Evolutionary conservation across 64 coral and sea anemone genomes (phyloP).

Genomic region (Cladopsammia gracilis): DNA sequence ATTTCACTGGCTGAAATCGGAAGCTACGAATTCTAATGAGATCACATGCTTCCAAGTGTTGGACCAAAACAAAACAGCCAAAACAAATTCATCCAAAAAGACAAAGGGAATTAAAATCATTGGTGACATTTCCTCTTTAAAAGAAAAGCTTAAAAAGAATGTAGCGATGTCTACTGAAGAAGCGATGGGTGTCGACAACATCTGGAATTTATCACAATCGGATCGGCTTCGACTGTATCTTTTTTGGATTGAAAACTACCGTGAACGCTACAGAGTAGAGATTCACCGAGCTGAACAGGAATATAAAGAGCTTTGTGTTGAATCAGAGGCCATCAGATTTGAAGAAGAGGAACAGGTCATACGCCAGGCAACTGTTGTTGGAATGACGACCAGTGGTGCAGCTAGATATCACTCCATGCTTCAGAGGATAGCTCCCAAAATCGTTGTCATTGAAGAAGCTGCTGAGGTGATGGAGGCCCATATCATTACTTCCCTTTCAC

Average conservation of each 20-base stretch:
- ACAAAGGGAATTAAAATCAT: background rate
- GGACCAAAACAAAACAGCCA: too few species aligned
- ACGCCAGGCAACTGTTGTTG: constrained; percentile 73
- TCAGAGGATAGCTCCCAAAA: constrained; percentile 75
- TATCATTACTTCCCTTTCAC: constrained; percentile 80
- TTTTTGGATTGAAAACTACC: constrained; percentile 7
- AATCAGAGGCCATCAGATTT: constrained; percentile 3
- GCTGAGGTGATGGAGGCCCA: constrained; percentile 93
- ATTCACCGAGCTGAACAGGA: constrained; percentile 36
- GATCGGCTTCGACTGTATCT: constrained; percentile 34
- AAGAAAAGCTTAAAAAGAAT: background rate
- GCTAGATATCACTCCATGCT: constrained; percentile 74
- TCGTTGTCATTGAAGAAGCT: constrained; percentile 88
- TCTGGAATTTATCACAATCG: constrained; percentile 27
- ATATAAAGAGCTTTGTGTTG: constrained; percentile 32
- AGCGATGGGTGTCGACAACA: background rate
- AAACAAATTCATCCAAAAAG: too few species aligned
- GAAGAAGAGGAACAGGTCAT: constrained; percentile 61
- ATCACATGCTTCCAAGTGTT: too few species aligned
- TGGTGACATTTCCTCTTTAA: background rate
- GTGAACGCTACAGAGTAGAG: constrained; percentile 29
- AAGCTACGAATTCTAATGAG: too few species aligned
- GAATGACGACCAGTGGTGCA: constrained; percentile 91
- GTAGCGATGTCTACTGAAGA: constrained; percentile 30
- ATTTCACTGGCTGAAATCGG: too few species aligned